A percentile compares a stretch with the other conserved stretches of the same genome.
Conservation (phyloP, 2,888 invertebrate genomes). For the Pteria penguin region DNA sequence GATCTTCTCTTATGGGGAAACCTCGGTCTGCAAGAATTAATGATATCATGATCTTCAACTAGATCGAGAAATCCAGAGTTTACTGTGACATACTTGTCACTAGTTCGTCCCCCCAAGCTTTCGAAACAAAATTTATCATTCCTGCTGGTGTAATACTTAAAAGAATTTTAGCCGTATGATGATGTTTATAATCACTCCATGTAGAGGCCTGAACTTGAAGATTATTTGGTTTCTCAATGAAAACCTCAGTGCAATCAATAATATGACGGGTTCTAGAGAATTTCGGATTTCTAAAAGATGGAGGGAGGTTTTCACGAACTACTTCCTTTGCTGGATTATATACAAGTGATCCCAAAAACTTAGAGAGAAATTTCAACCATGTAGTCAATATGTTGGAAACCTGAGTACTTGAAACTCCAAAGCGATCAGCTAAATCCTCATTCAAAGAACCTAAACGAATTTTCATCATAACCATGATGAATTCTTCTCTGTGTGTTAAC, state of each 20-base stretch:
- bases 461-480: not conserved
- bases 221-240: constrained; percentile 14
- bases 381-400: constrained; percentile 11
- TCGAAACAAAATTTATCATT: constrained; percentile 26
- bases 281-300: not conserved
- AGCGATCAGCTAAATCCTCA: constrained; percentile 1
- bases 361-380: not conserved
- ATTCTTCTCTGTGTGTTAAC: not conserved
- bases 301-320: not conserved
- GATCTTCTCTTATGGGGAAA: constrained; percentile 6
- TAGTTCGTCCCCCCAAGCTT: constrained; percentile 24
- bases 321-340: not conserved
- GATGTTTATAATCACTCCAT: constrained; percentile 41
- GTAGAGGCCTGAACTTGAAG: not conserved
- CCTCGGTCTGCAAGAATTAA: constrained; percentile 28
- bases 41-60: constrained; percentile 4
- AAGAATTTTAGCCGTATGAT: constrained; percentile 43
- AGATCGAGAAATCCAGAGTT: constrained; percentile 9
- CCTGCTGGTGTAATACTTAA: constrained; percentile 36
- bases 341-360: not conserved
- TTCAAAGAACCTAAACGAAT: not conserved
- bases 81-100: constrained; percentile 19
- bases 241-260: constrained; percentile 38
- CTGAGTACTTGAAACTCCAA: not conserved
- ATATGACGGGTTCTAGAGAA: constrained; percentile 20